Percentiles rank a stretch among this genome's conserved stretches.
Evolutionary conservation across 2,113 vertebrate genomes (phyloP).

Genomic region (Muscicapa adusta): DNA sequence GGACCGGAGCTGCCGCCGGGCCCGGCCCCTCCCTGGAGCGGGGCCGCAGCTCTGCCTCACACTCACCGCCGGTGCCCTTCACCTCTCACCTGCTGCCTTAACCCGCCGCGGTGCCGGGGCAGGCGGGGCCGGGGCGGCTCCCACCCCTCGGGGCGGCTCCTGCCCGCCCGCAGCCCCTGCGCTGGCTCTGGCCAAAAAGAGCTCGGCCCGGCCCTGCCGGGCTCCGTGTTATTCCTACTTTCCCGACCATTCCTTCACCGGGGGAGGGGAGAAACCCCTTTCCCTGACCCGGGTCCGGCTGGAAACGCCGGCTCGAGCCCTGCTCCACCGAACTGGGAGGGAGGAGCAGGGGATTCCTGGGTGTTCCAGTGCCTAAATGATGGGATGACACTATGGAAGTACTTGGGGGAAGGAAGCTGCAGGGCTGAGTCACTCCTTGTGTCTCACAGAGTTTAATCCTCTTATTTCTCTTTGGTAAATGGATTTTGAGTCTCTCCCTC

Average conservation of each 20-base stretch:
- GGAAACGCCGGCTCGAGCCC: neutral
- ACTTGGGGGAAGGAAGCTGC: neutral
- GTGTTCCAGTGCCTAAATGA: neutral
- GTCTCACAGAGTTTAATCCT: neutral
- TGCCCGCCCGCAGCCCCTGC: neutral
- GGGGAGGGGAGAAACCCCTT: neutral
- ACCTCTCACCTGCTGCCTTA: constrained; percentile 56
- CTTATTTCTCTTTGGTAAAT: neutral
- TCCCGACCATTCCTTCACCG: neutral
- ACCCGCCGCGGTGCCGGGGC: neutral
- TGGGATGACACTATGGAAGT: neutral
- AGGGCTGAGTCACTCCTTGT: neutral
- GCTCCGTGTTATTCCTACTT: neutral
- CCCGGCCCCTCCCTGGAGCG: neutral
- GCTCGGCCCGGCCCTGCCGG: neutral
- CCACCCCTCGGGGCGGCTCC: neutral
- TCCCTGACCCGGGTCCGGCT: neutral
- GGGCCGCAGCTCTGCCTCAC: neutral
- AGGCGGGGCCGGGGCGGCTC: neutral
- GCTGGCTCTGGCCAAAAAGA: rapidly evolving
- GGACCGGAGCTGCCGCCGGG: neutral
- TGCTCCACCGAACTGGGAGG: neutral
- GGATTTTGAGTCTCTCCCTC: neutral
- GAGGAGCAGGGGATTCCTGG: neutral
- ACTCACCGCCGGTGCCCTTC: neutral